These are phyloP conservation scores for Nasonia giraulti DNA, from an alignment of 1,140 invertebrate genomes.

Conservation along the genomic window DNA sequence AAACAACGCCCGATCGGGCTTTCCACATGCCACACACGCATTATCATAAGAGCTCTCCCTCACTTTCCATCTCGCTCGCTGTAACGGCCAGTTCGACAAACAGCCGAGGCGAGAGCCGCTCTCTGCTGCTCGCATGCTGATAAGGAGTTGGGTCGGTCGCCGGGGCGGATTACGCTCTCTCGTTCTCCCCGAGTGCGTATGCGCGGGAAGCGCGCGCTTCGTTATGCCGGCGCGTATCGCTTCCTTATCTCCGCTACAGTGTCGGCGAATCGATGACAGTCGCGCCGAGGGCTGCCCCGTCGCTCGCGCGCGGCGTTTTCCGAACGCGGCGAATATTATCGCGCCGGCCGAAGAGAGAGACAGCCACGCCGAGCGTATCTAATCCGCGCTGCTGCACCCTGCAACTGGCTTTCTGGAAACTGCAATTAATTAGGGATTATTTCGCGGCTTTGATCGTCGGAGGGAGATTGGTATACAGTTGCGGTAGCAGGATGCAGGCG, in stretches of 20 bases:
- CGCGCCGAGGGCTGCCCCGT: background rate
- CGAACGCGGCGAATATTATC: background rate
- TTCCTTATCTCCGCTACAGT: slow-evolving; percentile 32
- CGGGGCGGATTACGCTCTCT: slow-evolving; percentile 10
- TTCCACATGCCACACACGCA: background rate
- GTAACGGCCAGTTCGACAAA: background rate
- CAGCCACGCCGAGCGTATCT: background rate
- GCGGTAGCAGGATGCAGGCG: background rate
- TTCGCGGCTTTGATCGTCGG: too few relatives aligned
- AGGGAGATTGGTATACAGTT: background rate
- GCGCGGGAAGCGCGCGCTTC: background rate
- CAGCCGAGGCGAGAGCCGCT: background rate
- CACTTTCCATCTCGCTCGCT: background rate
- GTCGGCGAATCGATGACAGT: slow-evolving; percentile 24
- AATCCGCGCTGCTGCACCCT: background rate
- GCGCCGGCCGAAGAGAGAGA: background rate
- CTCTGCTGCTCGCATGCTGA: slow-evolving; percentile 39
- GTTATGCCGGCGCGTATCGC: slow-evolving; percentile 9
- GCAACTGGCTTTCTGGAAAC: too few relatives aligned
- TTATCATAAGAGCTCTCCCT: background rate
- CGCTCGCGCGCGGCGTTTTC: background rate
- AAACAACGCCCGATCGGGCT: background rate
- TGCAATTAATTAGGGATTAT: background rate
- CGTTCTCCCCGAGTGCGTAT: too few relatives aligned
- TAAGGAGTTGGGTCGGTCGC: slow-evolving; percentile 32